Evolutionary conservation across 2,113 vertebrate species (phyloP).

Genomic region (Parus major): DNA sequence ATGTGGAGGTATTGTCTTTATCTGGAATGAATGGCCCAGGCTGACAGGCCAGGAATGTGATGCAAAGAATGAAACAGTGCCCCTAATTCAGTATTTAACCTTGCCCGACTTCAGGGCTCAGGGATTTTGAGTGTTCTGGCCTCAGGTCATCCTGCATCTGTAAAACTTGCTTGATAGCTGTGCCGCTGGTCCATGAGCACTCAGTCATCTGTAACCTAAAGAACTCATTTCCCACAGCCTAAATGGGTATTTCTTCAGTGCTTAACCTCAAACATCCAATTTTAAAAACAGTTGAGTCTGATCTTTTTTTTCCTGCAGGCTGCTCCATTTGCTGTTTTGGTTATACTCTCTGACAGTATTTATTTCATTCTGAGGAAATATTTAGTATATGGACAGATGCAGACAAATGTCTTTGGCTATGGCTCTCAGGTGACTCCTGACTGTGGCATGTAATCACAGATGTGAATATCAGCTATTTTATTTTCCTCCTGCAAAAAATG

Average conservation of each 20-base stretch:
- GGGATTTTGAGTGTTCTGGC: not conserved
- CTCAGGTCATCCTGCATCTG: not conserved
- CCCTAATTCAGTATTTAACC: not conserved
- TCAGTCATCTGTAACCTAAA: not conserved
- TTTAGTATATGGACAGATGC: not conserved
- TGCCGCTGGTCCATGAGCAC: not conserved
- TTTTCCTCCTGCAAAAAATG: not conserved
- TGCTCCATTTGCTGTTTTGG: not conserved
- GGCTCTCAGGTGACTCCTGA: not conserved
- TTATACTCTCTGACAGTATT: not conserved
- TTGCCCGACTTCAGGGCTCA: not conserved
- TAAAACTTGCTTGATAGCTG: not conserved
- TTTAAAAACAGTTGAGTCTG: not conserved
- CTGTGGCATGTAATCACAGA: not conserved
- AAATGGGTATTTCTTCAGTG: not conserved
- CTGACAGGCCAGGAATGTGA: not conserved
- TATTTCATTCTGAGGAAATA: not conserved
- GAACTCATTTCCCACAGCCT: not conserved
- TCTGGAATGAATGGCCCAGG: rapidly evolving
- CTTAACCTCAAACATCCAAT: constrained; percentile 13
- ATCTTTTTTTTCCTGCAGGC: not conserved
- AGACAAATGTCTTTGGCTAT: not conserved
- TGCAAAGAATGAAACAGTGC: not conserved
- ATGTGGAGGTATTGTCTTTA: not conserved
- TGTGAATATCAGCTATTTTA: not conserved